phyloP scores from a whole-genome alignment of 2,113 vertebrate species.

The Rhinolophus ferrumequinum region DNA sequence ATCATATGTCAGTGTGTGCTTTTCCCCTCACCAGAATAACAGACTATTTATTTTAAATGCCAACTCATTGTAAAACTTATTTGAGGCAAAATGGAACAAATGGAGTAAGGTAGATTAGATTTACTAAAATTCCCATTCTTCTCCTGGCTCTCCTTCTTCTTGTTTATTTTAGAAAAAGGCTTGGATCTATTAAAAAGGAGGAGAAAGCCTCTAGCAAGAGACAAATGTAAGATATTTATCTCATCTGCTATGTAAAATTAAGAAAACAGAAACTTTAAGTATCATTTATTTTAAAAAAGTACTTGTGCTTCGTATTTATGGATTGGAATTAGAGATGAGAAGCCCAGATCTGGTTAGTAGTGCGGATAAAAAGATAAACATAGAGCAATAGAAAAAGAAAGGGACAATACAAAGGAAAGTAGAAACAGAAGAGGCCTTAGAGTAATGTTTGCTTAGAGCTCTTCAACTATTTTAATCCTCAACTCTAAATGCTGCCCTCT shows the following conservation, averaged over 20 bases:
- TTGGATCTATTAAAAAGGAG: not conserved
- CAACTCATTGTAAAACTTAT: slow-evolving; percentile 19
- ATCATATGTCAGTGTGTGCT: slow-evolving; percentile 3
- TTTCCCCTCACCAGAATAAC: not conserved
- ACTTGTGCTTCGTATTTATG: not conserved
- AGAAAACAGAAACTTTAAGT: not conserved
- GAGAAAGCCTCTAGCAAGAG: not conserved
- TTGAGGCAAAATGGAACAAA: slow-evolving; percentile 48
- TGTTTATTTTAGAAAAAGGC: not conserved
- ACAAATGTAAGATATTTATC: not conserved
- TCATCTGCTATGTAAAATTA: not conserved
- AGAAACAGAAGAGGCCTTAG: not conserved
- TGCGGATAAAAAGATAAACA: not conserved
- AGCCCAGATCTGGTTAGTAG: not conserved
- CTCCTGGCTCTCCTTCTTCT: not conserved
- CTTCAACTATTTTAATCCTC: not conserved
- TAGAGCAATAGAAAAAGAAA: not conserved
- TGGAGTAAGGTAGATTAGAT: not conserved
- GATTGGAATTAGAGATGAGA: not conserved
- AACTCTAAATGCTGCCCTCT: not conserved
- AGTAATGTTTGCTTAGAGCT: not conserved
- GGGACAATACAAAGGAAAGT: not conserved
- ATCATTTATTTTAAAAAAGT: not conserved
- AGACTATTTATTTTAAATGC: slow-evolving; percentile 35
- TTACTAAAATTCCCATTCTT: not conserved